phyloP scores from a whole-genome alignment of 2,113 vertebrate species.

The Daboia siamensis region DNA sequence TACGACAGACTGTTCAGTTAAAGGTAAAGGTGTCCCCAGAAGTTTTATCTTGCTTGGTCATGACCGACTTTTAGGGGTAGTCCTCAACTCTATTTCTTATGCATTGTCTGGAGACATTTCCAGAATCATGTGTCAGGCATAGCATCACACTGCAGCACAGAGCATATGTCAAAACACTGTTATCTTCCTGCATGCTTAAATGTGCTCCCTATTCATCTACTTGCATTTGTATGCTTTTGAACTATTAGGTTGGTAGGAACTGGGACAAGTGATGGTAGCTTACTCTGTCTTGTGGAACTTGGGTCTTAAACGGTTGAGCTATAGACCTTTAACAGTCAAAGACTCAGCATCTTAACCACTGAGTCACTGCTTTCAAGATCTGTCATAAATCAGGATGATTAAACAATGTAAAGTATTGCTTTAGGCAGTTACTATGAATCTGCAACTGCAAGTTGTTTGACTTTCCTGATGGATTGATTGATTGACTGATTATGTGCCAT shows the following conservation, averaged over 20 bases:
- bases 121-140: neutral
- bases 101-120: neutral
- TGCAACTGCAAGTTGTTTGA: too few species aligned
- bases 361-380: neutral
- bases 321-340: neutral
- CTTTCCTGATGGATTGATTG: too few species aligned
- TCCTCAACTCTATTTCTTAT: neutral
- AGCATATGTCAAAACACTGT: neutral
- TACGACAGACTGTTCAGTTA: neutral
- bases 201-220: neutral
- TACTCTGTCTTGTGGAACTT: neutral
- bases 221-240: neutral
- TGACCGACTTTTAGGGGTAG: neutral
- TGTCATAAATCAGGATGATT: neutral
- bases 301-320: neutral
- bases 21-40: neutral
- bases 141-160: neutral
- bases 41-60: neutral
- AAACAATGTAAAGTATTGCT: too few species aligned
- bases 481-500: too few species aligned
- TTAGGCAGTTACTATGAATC: too few species aligned
- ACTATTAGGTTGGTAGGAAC: neutral
- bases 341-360: too few species aligned
- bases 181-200: neutral
- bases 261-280: neutral